These are phyloP conservation scores for Dermatemys mawii DNA, from an alignment of 2,113 vertebrate species.

Conservation along the genomic window DNA sequence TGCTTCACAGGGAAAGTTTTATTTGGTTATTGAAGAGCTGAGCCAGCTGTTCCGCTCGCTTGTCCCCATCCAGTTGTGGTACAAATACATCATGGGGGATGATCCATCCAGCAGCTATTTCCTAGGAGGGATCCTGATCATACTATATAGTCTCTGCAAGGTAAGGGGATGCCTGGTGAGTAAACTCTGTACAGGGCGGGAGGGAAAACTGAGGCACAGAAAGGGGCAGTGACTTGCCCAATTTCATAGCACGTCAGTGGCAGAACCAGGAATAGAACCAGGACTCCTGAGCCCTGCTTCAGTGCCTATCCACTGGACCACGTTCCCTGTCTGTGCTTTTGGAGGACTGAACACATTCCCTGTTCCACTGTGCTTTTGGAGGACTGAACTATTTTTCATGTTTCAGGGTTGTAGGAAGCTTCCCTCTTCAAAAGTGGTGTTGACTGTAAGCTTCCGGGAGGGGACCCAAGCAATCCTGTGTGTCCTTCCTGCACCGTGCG, in stretches of 20 bases:
- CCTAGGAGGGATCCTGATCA: slow-evolving; percentile 91
- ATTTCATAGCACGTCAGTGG: background rate
- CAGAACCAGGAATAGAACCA: background rate
- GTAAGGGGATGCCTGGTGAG: slow-evolving; percentile 52
- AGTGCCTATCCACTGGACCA: background rate
- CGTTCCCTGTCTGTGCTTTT: accelerated
- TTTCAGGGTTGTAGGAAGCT: background rate
- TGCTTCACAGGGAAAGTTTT: slow-evolving; percentile 90
- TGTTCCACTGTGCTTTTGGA: background rate
- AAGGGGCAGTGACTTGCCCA: background rate
- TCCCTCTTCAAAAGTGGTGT: background rate
- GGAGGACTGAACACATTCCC: background rate
- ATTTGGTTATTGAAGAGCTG: slow-evolving; percentile 95
- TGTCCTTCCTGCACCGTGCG: background rate
- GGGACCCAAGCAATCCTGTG: background rate
- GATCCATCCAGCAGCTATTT: slow-evolving; percentile 94
- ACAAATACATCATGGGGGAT: slow-evolving; percentile 97
- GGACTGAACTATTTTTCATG: background rate
- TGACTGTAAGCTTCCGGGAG: background rate
- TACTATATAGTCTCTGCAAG: slow-evolving; percentile 98
- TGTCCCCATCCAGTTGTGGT: slow-evolving; percentile 98
- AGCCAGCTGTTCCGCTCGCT: slow-evolving; percentile 97
- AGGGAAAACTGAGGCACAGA: background rate
- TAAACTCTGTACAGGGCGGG: accelerated
- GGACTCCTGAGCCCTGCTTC: background rate